phyloP scores from a whole-genome alignment of 92 coral and sea anemone species.

The Montipora capitata region DNA sequence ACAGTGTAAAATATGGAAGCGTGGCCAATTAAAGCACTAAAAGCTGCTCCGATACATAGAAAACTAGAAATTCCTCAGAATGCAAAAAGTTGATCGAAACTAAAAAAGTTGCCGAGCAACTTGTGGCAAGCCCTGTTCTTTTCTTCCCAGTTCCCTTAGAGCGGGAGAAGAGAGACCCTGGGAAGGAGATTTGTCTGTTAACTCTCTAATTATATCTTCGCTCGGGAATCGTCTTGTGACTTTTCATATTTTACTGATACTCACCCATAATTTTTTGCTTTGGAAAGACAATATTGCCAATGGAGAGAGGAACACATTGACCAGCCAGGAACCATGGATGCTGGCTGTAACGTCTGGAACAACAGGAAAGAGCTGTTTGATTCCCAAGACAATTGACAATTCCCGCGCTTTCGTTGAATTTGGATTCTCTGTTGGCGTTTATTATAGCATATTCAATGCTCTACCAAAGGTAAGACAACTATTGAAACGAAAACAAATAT shows the following conservation, averaged over 20 bases:
- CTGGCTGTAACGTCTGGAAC: slow-evolving; percentile 70
- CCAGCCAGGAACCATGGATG: slow-evolving; percentile 59
- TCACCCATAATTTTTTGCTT: background rate
- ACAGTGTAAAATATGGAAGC: too few species aligned
- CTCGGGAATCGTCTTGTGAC: background rate
- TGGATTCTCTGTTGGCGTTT: slow-evolving; percentile 60
- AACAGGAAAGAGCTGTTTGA: slow-evolving; percentile 64
- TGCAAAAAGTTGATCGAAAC: too few species aligned
- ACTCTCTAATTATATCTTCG: too few species aligned
- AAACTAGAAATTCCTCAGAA: too few species aligned
- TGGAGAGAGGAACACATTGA: slow-evolving; percentile 50
- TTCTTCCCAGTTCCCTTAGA: too few species aligned
- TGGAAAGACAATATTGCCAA: slow-evolving; percentile 37
- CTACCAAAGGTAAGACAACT: slow-evolving; percentile 55
- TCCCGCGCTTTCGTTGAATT: slow-evolving; percentile 52
- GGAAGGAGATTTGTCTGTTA: too few species aligned
- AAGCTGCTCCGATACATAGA: too few species aligned
- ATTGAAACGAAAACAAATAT: background rate
- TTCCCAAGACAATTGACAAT: slow-evolving; percentile 58
- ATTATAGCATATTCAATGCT: slow-evolving; percentile 43
- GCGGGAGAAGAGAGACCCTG: too few species aligned
- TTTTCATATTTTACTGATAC: background rate
- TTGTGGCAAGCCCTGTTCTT: too few species aligned
- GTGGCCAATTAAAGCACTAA: too few species aligned
- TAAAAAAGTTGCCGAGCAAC: too few species aligned